A percentile compares a stretch with the other conserved stretches of the same genome.
Evolutionary conservation across 2,113 vertebrate genomes (phyloP).

Genomic region (Hippocampus guttulatus): DNA sequence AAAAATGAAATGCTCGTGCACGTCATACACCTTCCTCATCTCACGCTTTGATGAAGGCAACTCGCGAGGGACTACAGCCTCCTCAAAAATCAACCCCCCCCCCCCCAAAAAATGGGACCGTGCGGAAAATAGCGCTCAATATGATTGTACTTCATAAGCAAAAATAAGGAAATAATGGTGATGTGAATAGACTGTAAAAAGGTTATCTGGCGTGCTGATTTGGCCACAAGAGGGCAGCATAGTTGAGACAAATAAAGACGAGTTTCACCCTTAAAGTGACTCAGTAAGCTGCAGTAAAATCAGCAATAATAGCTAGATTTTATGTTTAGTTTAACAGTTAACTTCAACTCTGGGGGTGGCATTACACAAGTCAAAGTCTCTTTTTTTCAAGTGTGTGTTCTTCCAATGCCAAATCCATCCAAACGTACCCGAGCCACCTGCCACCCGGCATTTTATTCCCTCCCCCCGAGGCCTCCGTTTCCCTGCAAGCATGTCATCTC

Average conservation of each 20-base stretch:
- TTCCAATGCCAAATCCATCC: too few relatives aligned
- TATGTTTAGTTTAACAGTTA: not conserved
- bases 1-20: constrained; percentile 28
- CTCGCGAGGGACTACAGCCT: not conserved
- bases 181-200: not conserved
- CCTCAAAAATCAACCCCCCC: not conserved
- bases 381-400: too few relatives aligned
- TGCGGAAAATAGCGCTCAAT: not conserved
- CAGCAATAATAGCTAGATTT: not conserved
- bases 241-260: not conserved
- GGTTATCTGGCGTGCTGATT: not conserved
- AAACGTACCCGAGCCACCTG: too few relatives aligned
- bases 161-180: not conserved
- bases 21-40: constrained; percentile 18
- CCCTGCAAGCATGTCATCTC: constrained; percentile 3
- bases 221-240: not conserved
- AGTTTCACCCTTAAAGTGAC: not conserved
- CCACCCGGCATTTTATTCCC: too few relatives aligned
- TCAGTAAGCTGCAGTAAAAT: too few relatives aligned
- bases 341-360: not conserved
- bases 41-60: not conserved
- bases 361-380: too few relatives aligned
- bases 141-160: not conserved
- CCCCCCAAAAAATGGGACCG: not conserved
- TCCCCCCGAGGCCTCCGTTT: constrained; percentile 16